A percentile compares a stretch with the other conserved stretches of the same genome.
phyloP scores from a whole-genome alignment of 1,140 invertebrate species.

The Panonychus citri region DNA sequence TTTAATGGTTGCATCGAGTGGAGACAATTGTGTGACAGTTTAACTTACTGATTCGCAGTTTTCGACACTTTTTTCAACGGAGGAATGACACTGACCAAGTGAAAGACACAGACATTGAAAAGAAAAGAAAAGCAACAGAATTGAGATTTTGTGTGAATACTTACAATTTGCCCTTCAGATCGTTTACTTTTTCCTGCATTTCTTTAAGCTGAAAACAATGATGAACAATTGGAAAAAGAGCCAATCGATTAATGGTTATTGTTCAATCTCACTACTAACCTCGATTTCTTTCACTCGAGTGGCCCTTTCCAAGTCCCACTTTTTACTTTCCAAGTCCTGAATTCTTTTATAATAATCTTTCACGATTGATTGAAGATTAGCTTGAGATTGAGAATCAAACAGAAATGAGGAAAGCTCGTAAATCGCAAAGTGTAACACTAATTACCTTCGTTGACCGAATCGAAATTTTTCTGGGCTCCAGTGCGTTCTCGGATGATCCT shows the following conservation, averaged over 20 bases:
- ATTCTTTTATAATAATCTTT: constrained; percentile 78
- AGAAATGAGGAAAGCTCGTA: too few relatives aligned
- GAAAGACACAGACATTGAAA: too few relatives aligned
- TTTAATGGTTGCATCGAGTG: too few relatives aligned
- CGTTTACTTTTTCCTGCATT: not conserved
- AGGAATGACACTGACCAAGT: constrained; percentile 90
- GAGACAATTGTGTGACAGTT: too few relatives aligned
- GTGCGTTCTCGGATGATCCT: constrained; percentile 86
- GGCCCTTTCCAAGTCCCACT: constrained; percentile 93
- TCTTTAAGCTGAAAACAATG: not conserved
- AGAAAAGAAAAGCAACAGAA: not conserved
- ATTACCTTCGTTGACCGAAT: constrained; percentile 62
- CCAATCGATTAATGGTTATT: too few relatives aligned
- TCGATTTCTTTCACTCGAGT: constrained; percentile 81
- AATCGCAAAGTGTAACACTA: too few relatives aligned
- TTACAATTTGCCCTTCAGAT: constrained; percentile 3
- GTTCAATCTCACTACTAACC: constrained; percentile 31
- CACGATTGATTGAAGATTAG: constrained; percentile 84
- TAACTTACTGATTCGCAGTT: constrained; percentile 83
- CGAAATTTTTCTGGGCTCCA: constrained; percentile 65
- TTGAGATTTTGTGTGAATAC: not conserved
- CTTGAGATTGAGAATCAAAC: constrained; percentile 25
- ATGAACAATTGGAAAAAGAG: not conserved
- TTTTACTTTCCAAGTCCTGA: constrained; percentile 75
- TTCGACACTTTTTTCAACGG: constrained; percentile 98